Evolutionary conservation across 2,113 vertebrate species (phyloP).

Genomic region (Piprites chloris): DNA sequence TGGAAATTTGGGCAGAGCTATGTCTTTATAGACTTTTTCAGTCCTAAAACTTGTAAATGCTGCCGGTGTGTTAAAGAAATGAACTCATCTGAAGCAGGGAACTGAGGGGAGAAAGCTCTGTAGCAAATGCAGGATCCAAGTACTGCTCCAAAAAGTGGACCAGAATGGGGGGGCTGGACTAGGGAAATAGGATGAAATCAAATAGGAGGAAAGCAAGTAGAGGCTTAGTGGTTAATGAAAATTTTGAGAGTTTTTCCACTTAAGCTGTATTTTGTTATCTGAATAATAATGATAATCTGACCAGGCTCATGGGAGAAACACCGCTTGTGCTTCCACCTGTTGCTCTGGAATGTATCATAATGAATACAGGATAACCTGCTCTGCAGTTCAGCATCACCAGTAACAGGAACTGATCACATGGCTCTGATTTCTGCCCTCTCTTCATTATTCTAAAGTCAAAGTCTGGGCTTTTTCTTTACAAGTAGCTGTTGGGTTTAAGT

Average conservation of each 20-base stretch:
- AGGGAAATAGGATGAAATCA: background rate
- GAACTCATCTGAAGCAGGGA: fast-evolving
- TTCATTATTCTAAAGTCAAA: background rate
- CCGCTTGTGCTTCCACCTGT: background rate
- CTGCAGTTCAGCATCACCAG: background rate
- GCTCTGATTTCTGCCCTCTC: background rate
- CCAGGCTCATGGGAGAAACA: background rate
- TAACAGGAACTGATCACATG: background rate
- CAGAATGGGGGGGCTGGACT: background rate
- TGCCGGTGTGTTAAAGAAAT: background rate
- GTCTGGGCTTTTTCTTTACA: background rate
- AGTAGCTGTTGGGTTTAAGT: background rate
- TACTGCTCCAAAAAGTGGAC: background rate
- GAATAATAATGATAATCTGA: background rate
- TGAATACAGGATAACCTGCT: background rate
- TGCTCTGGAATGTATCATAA: background rate
- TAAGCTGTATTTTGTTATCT: background rate
- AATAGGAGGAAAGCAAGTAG: background rate
- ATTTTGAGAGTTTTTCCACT: background rate
- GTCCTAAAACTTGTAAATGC: background rate
- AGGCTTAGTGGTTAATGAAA: background rate
- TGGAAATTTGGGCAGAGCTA: background rate
- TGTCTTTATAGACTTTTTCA: background rate
- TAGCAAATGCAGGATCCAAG: background rate
- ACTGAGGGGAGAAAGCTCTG: background rate